Base-by-base conservation (phyloP, 1,140 invertebrate genomes). In the Drosophila pandora region DNA sequence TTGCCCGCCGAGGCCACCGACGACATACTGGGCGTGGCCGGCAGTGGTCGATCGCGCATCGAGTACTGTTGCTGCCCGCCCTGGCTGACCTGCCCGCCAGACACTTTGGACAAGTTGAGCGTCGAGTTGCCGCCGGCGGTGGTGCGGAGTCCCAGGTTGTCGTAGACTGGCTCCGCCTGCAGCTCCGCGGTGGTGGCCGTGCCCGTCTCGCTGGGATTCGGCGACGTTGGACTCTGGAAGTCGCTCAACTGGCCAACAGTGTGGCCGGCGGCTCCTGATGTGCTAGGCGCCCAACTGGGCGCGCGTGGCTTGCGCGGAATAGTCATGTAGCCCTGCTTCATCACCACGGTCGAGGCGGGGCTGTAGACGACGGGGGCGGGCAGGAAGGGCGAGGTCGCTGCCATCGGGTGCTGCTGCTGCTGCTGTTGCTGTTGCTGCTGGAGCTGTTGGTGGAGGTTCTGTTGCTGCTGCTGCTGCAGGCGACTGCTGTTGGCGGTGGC, bases 61-160 rank as follows among this genome's bases (percentile, higher is more conserved):
- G 79, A 73, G 50, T 92, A 92, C 17, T 83, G 84, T n/a, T 72
- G 84, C 93, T 12, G 64, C 76, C 0, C 93, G 71, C 53, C 93
- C 23, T 91, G 25, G 39, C 64, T 64, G 39, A 25, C 91, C 23
- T 91, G 21, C 34, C 64, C 76, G 45, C 23, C 91, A 91, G 17
- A 10, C 17, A 60, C 76, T 92, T 95, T 95, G 82, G 96, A 95
- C 49, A 97, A 90, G 48, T 96, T 96, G 2, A 96, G 91, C 2
- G 94, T 94, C 0, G 96, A 97, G 76, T 96, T 97, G 6, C 96
- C 96, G 68, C 96, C 95, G 1, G 96, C 96, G n/a, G 96, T 97
- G 1, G 95, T 97, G 49, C 96, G 93, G 1, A 95, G 91, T 0
- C 96, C 97, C 10, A 97, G 91, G 82, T 97, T 97, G 81, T 97